Base-by-base conservation (phyloP, 2,888 invertebrate species). In the Neocrepidodera transversa region DNA sequence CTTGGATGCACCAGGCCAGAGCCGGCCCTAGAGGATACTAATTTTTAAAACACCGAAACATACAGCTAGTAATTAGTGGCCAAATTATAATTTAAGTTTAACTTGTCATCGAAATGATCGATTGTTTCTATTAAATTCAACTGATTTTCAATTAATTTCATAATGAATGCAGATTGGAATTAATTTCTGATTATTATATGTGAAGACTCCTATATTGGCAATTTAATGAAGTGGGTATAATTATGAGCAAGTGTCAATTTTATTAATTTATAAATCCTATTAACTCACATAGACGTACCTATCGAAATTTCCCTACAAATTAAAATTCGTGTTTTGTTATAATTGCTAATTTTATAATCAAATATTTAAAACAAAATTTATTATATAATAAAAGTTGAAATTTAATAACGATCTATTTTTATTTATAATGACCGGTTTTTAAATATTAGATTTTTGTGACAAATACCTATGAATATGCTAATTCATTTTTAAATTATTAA, bases 31-130 rank as follows among this genome's bases (percentile, higher is more conserved):
- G 4, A 5, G n/a, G n/a, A n/a, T n/a, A n/a, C n/a, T n/a, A n/a
- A n/a, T n/a, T n/a, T n/a, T n/a, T n/a, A n/a, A n/a, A n/a, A n/a
- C n/a, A n/a, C n/a, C 23, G 36, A 47, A 43, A 63, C 63, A 63
- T 54, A 61, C 64, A 62, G 61, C 58, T 60, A 62, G 59, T 66
- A 57, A 58, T 66, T 60, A 63, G 54, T 51, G 60, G 58, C 50
- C 58, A 57, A 62, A 68, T 68, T 66, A 60, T 60, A 66, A 62
- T 66, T 60, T 63, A 63, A 66, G 60, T 56, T 38, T 28, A 49
- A 49, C 43, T 49, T 58, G 63, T 65, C 60, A 52, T 23, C 38
- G 8, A 48, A 59, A 65, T 60, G 63, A 65, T 62, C 48, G 63
- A 67, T 67, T 58, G 59, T 62, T 64, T 60, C 63, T 49, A 59